A percentile compares a stretch with the other conserved stretches of the same genome.
Conservation (phyloP, 37 sponge, comb jelly and placozoan genomes). For the Ephydatia muelleri region DNA sequence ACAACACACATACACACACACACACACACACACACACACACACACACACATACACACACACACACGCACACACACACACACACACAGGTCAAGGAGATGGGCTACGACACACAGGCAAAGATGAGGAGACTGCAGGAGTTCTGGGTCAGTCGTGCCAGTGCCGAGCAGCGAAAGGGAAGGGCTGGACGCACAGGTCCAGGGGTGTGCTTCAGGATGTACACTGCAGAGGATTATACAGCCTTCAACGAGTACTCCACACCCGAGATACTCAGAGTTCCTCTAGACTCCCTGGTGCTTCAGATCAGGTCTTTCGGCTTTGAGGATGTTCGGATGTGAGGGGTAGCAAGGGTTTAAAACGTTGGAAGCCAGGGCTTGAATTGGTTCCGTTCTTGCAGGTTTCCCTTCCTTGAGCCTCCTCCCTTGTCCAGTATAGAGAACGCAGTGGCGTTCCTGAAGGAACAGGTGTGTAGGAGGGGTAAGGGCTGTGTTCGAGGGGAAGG, state of each 20-base stretch:
- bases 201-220: slow-evolving; percentile 92
- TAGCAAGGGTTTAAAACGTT: not conserved
- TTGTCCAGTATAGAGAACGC: slow-evolving; percentile 68
- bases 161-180: slow-evolving; percentile 96
- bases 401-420: slow-evolving; percentile 84
- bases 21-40: not conserved
- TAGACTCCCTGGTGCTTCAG: slow-evolving; percentile 90
- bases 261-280: slow-evolving; percentile 89
- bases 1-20: too few species aligned
- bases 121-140: slow-evolving; percentile 94
- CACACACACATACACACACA: not conserved
- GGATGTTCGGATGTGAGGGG: slow-evolving; percentile 68
- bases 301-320: slow-evolving; percentile 54
- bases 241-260: slow-evolving; percentile 90
- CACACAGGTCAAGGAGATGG: slow-evolving; percentile 93
- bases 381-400: slow-evolving; percentile 54
- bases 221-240: slow-evolving; percentile 84
- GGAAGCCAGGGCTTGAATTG: not conserved
- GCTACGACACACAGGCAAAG: slow-evolving; percentile 84
- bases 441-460: slow-evolving; percentile 72
- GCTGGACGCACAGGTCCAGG: slow-evolving; percentile 98
- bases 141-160: slow-evolving; percentile 97
- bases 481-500: not conserved
- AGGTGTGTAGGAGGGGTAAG: slow-evolving; percentile 18
- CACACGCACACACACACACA: slow-evolving; percentile 13